phyloP scores from a whole-genome alignment of 1,140 invertebrate species.

The Aricia agestis region DNA sequence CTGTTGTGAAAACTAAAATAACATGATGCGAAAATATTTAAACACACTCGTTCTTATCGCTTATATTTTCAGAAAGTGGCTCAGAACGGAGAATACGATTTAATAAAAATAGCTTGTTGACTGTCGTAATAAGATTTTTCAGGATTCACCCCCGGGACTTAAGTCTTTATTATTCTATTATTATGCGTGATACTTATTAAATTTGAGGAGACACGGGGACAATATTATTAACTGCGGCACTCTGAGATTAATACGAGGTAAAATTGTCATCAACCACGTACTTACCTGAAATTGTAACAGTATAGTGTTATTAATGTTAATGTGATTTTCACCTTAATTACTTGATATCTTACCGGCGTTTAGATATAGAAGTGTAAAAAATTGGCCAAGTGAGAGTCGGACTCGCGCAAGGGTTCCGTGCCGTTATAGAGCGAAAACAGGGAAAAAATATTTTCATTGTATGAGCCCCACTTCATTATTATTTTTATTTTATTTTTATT shows the following conservation, averaged over 20 bases:
- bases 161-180: constrained; percentile 9
- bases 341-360: too few relatives aligned
- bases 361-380: too few relatives aligned
- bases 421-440: too few relatives aligned
- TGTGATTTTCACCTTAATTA: neutral
- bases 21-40: too few relatives aligned
- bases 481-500: too few relatives aligned
- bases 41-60: too few relatives aligned
- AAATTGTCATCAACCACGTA: neutral
- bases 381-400: too few relatives aligned
- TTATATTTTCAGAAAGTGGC: too few relatives aligned
- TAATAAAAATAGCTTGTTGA: constrained; percentile 1
- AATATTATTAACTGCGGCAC: constrained; percentile 5
- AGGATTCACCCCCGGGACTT: neutral
- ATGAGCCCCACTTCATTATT: too few relatives aligned
- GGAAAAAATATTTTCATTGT: too few relatives aligned
- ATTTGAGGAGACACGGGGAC: neutral
- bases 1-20: neutral
- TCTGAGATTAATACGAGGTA: neutral
- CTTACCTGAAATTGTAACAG: neutral
- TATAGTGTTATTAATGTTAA: too few relatives aligned
- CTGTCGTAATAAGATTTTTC: neutral
- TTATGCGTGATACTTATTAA: constrained; percentile 11
- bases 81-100: neutral
- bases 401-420: too few relatives aligned